Percentiles rank a stretch among this genome's conserved stretches.
phyloP scores from a whole-genome alignment of 2,797 vertebrate genomes.

The Chaunax sp. region DNA sequence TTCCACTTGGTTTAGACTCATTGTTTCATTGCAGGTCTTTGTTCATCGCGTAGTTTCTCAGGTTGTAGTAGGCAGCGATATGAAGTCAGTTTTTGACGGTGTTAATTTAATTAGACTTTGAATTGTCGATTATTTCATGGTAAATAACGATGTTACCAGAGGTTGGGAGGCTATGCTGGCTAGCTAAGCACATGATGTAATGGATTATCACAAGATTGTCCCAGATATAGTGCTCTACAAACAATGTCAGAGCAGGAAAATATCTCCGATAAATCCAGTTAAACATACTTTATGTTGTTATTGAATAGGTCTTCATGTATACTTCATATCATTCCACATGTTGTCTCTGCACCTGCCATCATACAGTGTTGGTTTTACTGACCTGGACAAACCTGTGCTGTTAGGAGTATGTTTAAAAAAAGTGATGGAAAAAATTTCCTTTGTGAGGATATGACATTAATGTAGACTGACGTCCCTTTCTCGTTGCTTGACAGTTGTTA shows the following conservation, averaged over 20 bases:
- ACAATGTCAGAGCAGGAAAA: conserved; percentile 63
- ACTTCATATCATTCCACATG: conserved; percentile 16
- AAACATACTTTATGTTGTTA: conserved; percentile 13
- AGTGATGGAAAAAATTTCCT: conserved; percentile 6
- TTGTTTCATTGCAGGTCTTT: conserved; percentile 9
- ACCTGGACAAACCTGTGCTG: conserved; percentile 5
- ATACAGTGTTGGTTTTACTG: conserved; percentile 31
- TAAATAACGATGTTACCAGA: conserved; percentile 46
- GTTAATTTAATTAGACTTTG: conserved; percentile 15
- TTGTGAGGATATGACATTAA: conserved; percentile 41
- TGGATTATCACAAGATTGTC: conserved; percentile 83
- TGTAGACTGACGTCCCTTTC: conserved; percentile 34
- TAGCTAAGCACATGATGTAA: conserved; percentile 80
- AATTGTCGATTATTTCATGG: conserved; percentile 47
- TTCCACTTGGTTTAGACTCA: not conserved
- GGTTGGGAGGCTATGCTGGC: conserved; percentile 60
- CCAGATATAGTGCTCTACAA: conserved; percentile 76
- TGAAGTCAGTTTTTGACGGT: not conserved
- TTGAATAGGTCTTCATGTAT: conserved; percentile 18
- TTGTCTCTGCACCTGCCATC: conserved; percentile 33
- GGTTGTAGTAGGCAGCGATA: not conserved
- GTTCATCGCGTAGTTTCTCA: not conserved
- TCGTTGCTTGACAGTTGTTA: conserved; percentile 72
- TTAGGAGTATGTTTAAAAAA: conserved; percentile 20
- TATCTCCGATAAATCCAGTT: conserved; percentile 35